phyloP scores from a whole-genome alignment of 2,113 vertebrate genomes.

The Tyto alba region DNA sequence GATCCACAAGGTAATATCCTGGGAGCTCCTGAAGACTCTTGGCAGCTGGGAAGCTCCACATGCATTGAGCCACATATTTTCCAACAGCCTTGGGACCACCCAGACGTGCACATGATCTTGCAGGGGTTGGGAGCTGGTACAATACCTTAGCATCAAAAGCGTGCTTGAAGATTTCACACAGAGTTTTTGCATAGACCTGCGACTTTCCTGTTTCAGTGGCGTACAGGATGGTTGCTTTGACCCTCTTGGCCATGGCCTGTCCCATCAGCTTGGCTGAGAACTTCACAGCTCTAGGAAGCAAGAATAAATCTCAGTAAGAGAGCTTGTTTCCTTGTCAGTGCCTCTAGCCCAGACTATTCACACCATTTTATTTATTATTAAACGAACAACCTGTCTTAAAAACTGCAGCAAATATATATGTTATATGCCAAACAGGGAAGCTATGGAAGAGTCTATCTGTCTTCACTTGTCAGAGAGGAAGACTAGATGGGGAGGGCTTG shows the following conservation, averaged over 20 bases:
- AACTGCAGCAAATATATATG: not conserved
- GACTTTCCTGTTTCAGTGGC: slow-evolving; percentile 97
- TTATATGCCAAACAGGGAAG: not conserved
- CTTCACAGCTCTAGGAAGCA: slow-evolving; percentile 87
- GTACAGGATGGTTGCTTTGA: slow-evolving; percentile 95
- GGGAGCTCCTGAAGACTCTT: not conserved
- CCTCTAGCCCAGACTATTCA: not conserved
- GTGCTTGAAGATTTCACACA: slow-evolving; percentile 98
- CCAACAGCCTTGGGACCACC: not conserved
- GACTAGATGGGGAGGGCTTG: too few species aligned
- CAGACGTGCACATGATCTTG: rapidly evolving
- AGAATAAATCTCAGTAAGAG: not conserved
- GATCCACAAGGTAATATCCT: not conserved
- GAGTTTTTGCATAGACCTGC: slow-evolving; percentile 93
- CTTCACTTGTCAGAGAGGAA: not conserved
- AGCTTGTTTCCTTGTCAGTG: not conserved
- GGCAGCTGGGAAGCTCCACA: not conserved
- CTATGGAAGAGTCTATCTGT: rapidly evolving
- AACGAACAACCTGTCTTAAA: not conserved
- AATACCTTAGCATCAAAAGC: slow-evolving; percentile 96
- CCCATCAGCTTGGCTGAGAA: slow-evolving; percentile 99
- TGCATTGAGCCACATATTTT: rapidly evolving
- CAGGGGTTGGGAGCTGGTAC: not conserved
- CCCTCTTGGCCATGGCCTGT: slow-evolving; percentile 97
- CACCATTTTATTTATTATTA: not conserved